A percentile compares a stretch with the other conserved stretches of the same genome.
Conservation (phyloP, 2,113 vertebrate species). For the Ammospiza caudacuta region DNA sequence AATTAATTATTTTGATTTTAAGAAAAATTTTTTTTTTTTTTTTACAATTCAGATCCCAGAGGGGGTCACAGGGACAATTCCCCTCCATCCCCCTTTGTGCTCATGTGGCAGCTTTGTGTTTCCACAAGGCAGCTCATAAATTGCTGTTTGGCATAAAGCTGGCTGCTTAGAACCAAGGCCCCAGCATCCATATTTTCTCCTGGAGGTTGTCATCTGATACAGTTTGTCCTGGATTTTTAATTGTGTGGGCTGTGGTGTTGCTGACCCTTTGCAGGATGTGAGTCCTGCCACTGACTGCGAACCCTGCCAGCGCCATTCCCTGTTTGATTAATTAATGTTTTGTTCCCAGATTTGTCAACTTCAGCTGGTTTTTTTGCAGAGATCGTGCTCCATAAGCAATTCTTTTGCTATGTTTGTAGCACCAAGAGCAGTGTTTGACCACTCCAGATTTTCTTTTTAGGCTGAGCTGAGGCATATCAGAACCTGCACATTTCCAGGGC, state of each 20-base stretch:
- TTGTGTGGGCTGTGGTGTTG: background rate
- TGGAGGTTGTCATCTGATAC: background rate
- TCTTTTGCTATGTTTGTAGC: background rate
- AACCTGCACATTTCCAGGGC: background rate
- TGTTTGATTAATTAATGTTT: slow-evolving; percentile 30
- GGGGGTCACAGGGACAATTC: fast-evolving
- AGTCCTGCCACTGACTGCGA: background rate
- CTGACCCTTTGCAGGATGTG: background rate
- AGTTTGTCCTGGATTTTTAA: background rate
- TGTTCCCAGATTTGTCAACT: slow-evolving; percentile 17
- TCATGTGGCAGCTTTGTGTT: fast-evolving
- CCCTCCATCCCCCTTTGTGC: background rate
- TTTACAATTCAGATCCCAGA: background rate
- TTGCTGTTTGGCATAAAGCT: background rate
- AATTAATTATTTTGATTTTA: background rate
- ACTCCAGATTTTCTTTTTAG: background rate
- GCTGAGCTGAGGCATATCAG: background rate
- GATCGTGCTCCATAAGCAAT: background rate
- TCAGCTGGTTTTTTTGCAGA: background rate
- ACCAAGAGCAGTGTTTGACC: background rate
- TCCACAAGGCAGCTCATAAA: background rate
- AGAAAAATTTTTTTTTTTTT: background rate
- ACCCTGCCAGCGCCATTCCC: background rate
- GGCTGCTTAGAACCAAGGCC: background rate
- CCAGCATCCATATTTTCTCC: background rate